Base-by-base conservation (phyloP, 2,888 invertebrate species). In the Aproaerema taeniolella region DNA sequence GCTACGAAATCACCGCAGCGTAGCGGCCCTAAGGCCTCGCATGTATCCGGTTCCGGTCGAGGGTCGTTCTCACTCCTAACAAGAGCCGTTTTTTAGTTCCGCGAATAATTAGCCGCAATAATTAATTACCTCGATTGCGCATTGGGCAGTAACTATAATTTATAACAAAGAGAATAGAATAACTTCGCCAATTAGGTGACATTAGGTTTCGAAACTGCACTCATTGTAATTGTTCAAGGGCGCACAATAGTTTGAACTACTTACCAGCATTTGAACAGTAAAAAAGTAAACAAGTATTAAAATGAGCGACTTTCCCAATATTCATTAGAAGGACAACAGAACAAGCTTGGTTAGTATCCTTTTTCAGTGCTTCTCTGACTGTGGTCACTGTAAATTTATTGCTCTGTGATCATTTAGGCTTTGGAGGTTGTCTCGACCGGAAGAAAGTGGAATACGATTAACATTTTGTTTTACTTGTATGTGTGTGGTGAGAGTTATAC, bases 61-160 rank as follows among this genome's bases (percentile, higher is more conserved):
- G 75, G 78, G 78, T 71, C 78, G 71, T 79, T 82, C 82, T 75
- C 76, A 77, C 76, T 71, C 56, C 50, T 58, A 67, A 71, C 67
- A 73, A 72, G 61, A 70, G 70, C 62, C 58, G 70, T 72, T 75
- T 67, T 58, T 69, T 58, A 66, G 69, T 77, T 77, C 78, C 74
- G 69, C 62, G 61, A 72, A 53, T 67, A 68, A 69, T 62, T 58
- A 58, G 60, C 54, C 50, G 57, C 53, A 62, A 66, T 65, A 67
- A 67, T 53, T 67, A 62, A 53, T 61, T 61, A 59, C 52, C 53
- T 55, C 49, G 52, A 53, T 71, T 70, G 66, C 68, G 61, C 55
- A 67, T 49, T 50, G n/a, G n/a, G n/a, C n/a, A n/a, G n/a, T n/a
- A n/a, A n/a, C n/a, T n/a, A n/a, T n/a, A n/a, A n/a, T n/a, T n/a